Evolutionary conservation across 2,888 invertebrate genomes (phyloP).

Genomic region (Ariolimax columbianus): DNA sequence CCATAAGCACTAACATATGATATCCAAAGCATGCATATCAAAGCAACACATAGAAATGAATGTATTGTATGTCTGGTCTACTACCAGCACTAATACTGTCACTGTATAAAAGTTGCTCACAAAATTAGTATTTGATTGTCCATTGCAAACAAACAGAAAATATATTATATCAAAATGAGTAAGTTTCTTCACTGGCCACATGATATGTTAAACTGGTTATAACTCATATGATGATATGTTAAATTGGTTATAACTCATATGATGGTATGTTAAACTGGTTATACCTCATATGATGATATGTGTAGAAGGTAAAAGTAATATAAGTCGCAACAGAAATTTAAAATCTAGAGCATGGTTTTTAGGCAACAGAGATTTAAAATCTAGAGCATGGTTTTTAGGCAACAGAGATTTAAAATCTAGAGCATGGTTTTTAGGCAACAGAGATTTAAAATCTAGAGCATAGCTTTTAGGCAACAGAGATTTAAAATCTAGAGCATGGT

Average conservation of each 20-base stretch:
- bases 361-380: neutral
- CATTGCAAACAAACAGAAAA: neutral
- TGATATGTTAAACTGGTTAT: neutral
- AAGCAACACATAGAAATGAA: neutral
- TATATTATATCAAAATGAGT: neutral
- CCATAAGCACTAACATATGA: neutral
- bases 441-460: no score
- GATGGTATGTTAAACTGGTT: neutral
- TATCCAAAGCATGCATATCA: neutral
- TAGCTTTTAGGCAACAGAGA: no score
- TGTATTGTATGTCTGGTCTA: neutral
- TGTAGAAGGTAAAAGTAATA: neutral
- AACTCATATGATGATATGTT: neutral
- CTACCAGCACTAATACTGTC: conserved; percentile 19
- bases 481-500: no score
- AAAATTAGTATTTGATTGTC: neutral
- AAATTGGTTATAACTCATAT: neutral
- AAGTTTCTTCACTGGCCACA: neutral
- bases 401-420: no score
- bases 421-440: no score
- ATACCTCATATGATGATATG: neutral
- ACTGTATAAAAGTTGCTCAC: neutral
- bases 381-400: no score
- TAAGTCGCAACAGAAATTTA: neutral
- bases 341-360: neutral